Percentiles rank a stretch among this genome's conserved stretches.
phyloP scores from a whole-genome alignment of 2,797 vertebrate genomes.

The Coregonus sp. region DNA sequence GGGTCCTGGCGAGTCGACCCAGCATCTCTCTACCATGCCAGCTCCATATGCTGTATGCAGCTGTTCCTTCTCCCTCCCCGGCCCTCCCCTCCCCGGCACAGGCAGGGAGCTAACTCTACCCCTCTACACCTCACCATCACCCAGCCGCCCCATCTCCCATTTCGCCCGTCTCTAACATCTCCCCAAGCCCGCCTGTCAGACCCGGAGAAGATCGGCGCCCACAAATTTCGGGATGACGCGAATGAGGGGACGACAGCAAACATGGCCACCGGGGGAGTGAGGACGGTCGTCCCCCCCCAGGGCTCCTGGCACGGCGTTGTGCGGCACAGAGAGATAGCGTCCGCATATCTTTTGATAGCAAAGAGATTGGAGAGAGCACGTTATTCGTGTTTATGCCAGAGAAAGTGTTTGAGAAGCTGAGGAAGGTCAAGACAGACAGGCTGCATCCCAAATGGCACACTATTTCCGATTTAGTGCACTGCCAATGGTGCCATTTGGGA shows the following conservation, averaged over 20 bases:
- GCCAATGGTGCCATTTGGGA: slow-evolving; percentile 44
- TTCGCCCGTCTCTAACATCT: not conserved
- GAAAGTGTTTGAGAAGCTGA: slow-evolving; percentile 45
- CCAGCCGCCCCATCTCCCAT: slow-evolving; percentile 13
- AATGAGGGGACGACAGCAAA: slow-evolving; percentile 39
- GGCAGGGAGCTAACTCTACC: not conserved
- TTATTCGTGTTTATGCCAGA: slow-evolving; percentile 53
- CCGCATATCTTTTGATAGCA: slow-evolving; percentile 46
- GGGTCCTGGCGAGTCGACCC: slow-evolving; percentile 67
- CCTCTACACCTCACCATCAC: slow-evolving; percentile 1
- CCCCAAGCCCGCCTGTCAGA: slow-evolving; percentile 50
- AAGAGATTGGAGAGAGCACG: slow-evolving; percentile 31
- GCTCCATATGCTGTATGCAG: slow-evolving; percentile 80
- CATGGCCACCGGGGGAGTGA: slow-evolving; percentile 22
- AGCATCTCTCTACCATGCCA: slow-evolving; percentile 71
- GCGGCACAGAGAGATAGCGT: slow-evolving; percentile 35
- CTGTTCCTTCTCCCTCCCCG: slow-evolving; percentile 67
- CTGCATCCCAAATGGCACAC: slow-evolving; percentile 64
- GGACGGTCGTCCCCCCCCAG: not conserved
- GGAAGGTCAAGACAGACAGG: slow-evolving; percentile 66
- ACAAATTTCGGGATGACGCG: slow-evolving; percentile 53
- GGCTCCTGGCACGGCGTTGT: slow-evolving; percentile 1
- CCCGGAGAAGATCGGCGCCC: slow-evolving; percentile 49
- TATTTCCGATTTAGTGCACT: not conserved
- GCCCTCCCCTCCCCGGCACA: too few species aligned